phyloP scores from a whole-genome alignment of 2,888 invertebrate genomes.

The Epistrophella euchroma region DNA sequence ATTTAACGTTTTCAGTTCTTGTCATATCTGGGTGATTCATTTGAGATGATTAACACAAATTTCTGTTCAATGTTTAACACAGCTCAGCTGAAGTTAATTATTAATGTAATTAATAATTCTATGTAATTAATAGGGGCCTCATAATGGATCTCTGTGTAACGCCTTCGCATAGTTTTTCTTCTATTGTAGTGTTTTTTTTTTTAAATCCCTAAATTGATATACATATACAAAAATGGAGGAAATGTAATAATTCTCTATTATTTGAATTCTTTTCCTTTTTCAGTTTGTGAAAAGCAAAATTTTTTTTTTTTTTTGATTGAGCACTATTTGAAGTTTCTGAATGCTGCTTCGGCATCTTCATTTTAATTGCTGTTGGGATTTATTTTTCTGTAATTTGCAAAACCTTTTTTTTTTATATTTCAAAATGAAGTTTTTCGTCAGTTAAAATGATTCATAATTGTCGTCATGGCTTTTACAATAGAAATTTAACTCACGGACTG shows the following conservation, averaged over 20 bases:
- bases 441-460: slow-evolving; percentile 9
- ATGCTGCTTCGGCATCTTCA: not conserved
- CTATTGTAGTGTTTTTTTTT: not conserved
- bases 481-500: slow-evolving; percentile 25
- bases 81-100: slow-evolving; percentile 36
- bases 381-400: slow-evolving; percentile 8
- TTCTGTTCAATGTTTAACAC: slow-evolving; percentile 13
- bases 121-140: slow-evolving; percentile 31
- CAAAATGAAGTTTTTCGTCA: slow-evolving; percentile 3
- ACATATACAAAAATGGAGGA: slow-evolving; percentile 7
- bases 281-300: not conserved
- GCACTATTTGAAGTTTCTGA: not conserved
- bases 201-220: slow-evolving; percentile 9
- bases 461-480: not conserved
- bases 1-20: not conserved
- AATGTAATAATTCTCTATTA: not conserved
- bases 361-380: slow-evolving; percentile 25
- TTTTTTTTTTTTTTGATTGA: not conserved
- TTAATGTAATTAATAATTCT: not conserved
- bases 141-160: slow-evolving; percentile 28
- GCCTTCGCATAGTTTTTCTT: slow-evolving; percentile 11
- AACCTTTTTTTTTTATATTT: slow-evolving; percentile 5
- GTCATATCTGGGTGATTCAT: slow-evolving; percentile 7
- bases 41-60: slow-evolving; percentile 22
- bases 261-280: slow-evolving; percentile 4